Percentiles rank a stretch among this genome's conserved stretches.
phyloP scores from a whole-genome alignment of 2,888 invertebrate species.

The Chrysina gloriosa region DNA sequence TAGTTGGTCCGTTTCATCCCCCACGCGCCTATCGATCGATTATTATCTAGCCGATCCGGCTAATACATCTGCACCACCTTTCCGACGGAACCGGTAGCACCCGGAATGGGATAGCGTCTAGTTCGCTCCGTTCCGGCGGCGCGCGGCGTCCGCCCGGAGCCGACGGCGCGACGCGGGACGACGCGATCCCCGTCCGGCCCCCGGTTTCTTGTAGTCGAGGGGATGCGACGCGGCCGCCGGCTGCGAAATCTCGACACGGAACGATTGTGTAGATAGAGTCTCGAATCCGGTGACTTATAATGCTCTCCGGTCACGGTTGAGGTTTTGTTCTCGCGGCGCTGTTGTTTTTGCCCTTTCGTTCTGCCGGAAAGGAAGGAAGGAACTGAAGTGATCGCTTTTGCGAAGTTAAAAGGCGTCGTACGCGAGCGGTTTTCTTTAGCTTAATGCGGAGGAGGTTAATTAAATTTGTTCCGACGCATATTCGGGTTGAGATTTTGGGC shows the following conservation, averaged over 20 bases:
- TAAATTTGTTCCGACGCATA: no score
- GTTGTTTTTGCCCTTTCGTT: slow-evolving; percentile 8
- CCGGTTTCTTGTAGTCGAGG: no score
- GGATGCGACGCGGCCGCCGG: not conserved
- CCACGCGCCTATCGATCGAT: slow-evolving; percentile 12
- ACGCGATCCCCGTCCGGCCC: no score
- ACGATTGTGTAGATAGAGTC: slow-evolving; percentile 12
- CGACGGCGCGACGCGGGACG: not conserved
- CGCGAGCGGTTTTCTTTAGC: not conserved
- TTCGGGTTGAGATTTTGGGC: no score
- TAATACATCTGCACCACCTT: slow-evolving; percentile 30
- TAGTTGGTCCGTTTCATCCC: not conserved
- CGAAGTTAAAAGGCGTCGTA: not conserved
- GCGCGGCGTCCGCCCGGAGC: not conserved
- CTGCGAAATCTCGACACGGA: slow-evolving; percentile 11
- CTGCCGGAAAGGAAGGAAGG: not conserved
- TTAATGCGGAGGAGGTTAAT: no score
- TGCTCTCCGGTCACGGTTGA: slow-evolving; percentile 25
- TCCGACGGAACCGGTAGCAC: not conserved
- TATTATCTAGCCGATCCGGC: slow-evolving; percentile 26
- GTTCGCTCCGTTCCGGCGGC: not conserved
- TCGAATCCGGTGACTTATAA: slow-evolving; percentile 23
- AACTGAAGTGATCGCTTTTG: not conserved
- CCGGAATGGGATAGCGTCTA: slow-evolving; percentile 2
- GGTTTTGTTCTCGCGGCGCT: not conserved